Evolutionary conservation across 2,797 vertebrate species (phyloP).

Genomic region (Tapirus indicus): DNA sequence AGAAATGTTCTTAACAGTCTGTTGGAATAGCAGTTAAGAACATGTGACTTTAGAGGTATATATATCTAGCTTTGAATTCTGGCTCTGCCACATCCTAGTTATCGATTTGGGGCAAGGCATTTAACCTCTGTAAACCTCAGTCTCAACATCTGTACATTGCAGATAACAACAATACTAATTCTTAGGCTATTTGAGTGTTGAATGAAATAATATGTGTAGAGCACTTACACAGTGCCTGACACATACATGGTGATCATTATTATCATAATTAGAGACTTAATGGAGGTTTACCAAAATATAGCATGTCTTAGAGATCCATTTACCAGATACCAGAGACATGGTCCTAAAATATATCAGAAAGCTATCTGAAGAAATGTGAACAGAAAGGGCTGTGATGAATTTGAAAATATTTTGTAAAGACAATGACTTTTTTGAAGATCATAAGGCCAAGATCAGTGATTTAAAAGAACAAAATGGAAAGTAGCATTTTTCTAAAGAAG

Average conservation of each 20-base stretch:
- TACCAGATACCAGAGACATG: not conserved
- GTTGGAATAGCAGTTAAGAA: not conserved
- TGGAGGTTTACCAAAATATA: not conserved
- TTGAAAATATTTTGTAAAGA: conserved; percentile 11
- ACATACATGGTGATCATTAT: not conserved
- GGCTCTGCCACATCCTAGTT: not conserved
- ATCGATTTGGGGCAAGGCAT: not conserved
- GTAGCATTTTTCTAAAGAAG: not conserved
- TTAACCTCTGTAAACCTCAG: not conserved
- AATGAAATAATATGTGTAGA: not conserved
- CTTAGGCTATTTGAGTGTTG: not conserved
- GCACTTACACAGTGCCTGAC: not conserved
- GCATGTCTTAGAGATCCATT: not conserved
- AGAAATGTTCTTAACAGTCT: not conserved
- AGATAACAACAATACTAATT: not conserved
- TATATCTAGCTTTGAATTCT: not conserved
- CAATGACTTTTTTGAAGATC: not conserved
- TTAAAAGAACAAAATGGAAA: conserved; percentile 21
- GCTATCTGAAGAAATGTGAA: not conserved
- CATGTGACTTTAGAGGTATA: too few species aligned
- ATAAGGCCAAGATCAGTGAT: not conserved
- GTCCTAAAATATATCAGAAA: not conserved
- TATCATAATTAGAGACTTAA: not conserved
- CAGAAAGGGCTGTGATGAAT: not conserved
- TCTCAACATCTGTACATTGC: not conserved